phyloP scores from a whole-genome alignment of 1,140 invertebrate species.

The Lanistes nyassanus region DNA sequence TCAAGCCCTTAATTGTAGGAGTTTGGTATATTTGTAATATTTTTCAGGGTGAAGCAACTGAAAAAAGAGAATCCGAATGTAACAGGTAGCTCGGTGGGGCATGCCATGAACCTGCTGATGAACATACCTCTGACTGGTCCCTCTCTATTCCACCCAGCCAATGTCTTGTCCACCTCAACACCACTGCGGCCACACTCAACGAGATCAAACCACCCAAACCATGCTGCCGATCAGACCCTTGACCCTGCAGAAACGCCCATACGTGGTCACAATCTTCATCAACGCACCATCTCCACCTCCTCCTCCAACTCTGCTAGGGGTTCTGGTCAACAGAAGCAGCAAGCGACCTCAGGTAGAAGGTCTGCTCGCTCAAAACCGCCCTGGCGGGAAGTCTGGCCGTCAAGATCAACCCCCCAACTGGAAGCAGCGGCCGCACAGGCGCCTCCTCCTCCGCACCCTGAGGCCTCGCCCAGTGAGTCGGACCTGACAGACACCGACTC shows the following conservation, averaged over 20 bases:
- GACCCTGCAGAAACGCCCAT: conserved; percentile 59
- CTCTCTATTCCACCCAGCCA: conserved; percentile 62
- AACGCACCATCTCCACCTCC: conserved; percentile 19
- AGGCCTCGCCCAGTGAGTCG: conserved; percentile 52
- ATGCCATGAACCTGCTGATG: conserved; percentile 52
- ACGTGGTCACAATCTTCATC: conserved; percentile 47
- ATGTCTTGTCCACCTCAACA: conserved; percentile 63
- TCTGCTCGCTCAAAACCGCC: conserved; percentile 21
- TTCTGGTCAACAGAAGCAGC: conserved; percentile 31
- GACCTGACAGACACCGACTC: conserved; percentile 59
- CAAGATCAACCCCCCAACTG: background rate
- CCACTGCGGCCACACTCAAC: conserved; percentile 47
- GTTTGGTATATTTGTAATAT: background rate
- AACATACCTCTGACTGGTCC: conserved; percentile 57
- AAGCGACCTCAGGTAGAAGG: conserved; percentile 23
- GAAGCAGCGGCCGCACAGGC: conserved; percentile 29
- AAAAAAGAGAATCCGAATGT: background rate
- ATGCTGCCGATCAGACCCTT: conserved; percentile 34
- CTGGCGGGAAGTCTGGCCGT: background rate
- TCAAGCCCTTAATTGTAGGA: too few relatives aligned
- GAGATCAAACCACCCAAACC: conserved; percentile 12
- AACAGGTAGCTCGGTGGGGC: conserved; percentile 20
- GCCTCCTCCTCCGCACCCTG: conserved; percentile 29
- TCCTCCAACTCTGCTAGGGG: too few relatives aligned
- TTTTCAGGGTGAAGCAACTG: background rate